Evolutionary conservation across 1,140 invertebrate genomes (phyloP), one percentile per base, ranked within the genome.

Genomic region (Galleria mellonella): DNA sequence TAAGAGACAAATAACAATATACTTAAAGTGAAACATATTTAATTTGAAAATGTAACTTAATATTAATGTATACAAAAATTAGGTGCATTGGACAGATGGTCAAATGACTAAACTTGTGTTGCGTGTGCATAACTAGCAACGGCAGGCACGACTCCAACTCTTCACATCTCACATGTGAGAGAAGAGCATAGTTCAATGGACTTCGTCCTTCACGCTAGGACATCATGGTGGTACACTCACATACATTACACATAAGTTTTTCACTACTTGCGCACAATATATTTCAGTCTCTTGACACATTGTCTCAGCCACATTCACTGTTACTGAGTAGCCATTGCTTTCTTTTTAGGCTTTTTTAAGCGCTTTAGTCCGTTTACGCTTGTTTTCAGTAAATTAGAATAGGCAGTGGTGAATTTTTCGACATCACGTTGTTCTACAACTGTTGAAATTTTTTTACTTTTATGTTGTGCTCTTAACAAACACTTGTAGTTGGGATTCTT

Each of bases 281-380:
- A 48, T 41, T 55, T 56, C 66, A 72, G 60, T 82, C 61, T 82
- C 61, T 70, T 74, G 51, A 65, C 62, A 64, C 66, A 66, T 64
- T 62, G 53, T 33, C 49, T 47, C 33, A 40, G 35, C 32, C 44
- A 29, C 38, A 27, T 35, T 14, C 36, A 37, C 23, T 10, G 32
- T 68, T 83, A 84, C 47, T 84, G 78, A 43, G 78, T 63, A 13
- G 75, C 69, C 56, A 83, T 68, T 8, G 77, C 73, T 46, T 94
- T 86, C 71, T 89, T 86, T 84, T 95, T 92, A 3, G 88, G 87
- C 83, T 95, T 95, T 72, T 95, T 94, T 52, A 94, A 87, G 79
- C 95, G 94, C 77, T 95, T 96, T 40, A 96, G 82, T 51, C 93
- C 94, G 87, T 94, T 94, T 74, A 96, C 91, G 81, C 94, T 96